Conservation (phyloP, 2,797 vertebrate genomes). For the Dicrostonyx torquatus region DNA sequence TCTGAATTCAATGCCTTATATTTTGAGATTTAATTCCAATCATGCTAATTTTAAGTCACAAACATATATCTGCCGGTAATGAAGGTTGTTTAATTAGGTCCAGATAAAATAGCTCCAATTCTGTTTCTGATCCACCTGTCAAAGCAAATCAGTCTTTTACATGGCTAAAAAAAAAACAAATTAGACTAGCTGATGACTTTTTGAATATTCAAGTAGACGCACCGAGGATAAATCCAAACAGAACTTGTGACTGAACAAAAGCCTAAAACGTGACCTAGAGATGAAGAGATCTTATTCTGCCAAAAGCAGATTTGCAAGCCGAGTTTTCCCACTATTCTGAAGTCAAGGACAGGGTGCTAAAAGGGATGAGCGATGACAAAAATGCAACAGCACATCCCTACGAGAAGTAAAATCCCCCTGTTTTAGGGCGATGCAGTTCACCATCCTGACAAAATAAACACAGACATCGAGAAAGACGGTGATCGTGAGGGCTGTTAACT, state of each 20-base stretch:
- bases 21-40: conserved; percentile 89
- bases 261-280: conserved; percentile 85
- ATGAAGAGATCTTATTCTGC: conserved; percentile 84
- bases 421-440: conserved; percentile 79
- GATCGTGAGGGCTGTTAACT: not conserved
- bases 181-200: conserved; percentile 90
- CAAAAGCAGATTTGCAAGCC: conserved; percentile 81
- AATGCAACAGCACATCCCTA: not conserved
- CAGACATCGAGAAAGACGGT: conserved; percentile 74
- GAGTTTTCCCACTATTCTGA: conserved; percentile 72
- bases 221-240: conserved; percentile 87
- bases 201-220: conserved; percentile 90
- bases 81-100: conserved; percentile 90
- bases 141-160: conserved; percentile 91
- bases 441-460: conserved; percentile 77
- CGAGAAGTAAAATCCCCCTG: conserved; percentile 62
- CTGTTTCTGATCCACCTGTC: conserved; percentile 91
- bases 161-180: conserved; percentile 88
- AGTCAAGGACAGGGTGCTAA: conserved; percentile 81
- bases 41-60: conserved; percentile 90
- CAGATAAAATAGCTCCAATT: conserved; percentile 91
- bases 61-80: conserved; percentile 90
- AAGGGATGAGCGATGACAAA: conserved; percentile 72
- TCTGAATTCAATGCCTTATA: conserved; percentile 87
- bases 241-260: conserved; percentile 88